These are phyloP conservation scores for Theretra japonica DNA, from an alignment of 2,888 invertebrate species.

Conservation along the genomic window DNA sequence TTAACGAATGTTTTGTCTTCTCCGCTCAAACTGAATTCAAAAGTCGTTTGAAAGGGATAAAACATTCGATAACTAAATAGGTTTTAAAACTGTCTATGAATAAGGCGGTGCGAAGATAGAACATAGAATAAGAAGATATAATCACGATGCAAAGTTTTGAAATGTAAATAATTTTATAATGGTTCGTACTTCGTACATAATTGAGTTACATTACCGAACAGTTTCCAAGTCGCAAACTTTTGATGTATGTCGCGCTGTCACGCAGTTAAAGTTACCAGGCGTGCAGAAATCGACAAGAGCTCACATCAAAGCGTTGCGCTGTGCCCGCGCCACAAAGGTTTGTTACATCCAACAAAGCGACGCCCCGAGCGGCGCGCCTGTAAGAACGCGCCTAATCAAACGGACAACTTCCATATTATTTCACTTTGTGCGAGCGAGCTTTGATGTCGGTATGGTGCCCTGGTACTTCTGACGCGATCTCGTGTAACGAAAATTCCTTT, in stretches of 20 bases:
- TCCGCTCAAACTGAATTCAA: too few species aligned
- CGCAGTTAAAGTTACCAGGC: constrained; percentile 50
- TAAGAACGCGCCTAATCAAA: constrained; percentile 81
- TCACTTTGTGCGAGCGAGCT: constrained; percentile 79
- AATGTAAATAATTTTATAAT: background rate
- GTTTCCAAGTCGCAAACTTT: background rate
- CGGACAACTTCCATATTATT: constrained; percentile 67
- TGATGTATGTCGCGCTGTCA: constrained; percentile 37
- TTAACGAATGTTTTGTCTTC: too few species aligned
- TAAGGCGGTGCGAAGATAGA: too few species aligned
- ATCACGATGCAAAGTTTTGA: background rate
- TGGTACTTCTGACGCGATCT: constrained; percentile 61
- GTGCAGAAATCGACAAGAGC: constrained; percentile 71
- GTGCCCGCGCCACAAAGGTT: constrained; percentile 64
- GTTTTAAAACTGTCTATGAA: too few species aligned
- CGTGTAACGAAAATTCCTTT: constrained; percentile 36
- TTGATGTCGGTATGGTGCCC: constrained; percentile 75
- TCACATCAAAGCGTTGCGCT: constrained; percentile 63
- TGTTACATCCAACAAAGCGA: constrained; percentile 64
- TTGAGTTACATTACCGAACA: background rate
- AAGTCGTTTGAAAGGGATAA: too few species aligned
- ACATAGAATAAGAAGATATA: too few species aligned
- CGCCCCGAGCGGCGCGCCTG: constrained; percentile 69
- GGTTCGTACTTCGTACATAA: background rate
- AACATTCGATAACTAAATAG: too few species aligned